A percentile compares a stretch with the other conserved stretches of the same genome.
phyloP scores from a whole-genome alignment of 2,888 invertebrate genomes.

The Lycocerus yunnanus region DNA sequence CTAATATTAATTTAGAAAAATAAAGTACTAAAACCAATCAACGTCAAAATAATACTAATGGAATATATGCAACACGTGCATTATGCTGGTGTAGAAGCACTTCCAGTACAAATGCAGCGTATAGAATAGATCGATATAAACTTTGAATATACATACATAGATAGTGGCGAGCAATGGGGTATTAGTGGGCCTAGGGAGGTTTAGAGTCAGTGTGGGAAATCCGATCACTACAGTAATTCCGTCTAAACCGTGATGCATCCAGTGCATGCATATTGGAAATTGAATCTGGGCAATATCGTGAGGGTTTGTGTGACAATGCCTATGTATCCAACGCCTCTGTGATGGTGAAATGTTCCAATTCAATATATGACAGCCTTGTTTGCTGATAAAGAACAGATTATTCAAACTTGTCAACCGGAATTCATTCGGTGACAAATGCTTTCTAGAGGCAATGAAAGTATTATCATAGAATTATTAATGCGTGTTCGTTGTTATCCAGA shows the following conservation, averaged over 20 bases:
- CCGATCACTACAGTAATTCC: conserved; percentile 51
- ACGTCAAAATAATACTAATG: conserved; percentile 48
- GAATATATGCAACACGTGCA: conserved; percentile 37
- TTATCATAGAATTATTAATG: not conserved
- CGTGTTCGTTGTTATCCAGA: not conserved
- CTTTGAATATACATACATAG: conserved; percentile 37
- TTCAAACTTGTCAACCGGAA: conserved; percentile 54
- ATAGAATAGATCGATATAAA: conserved; percentile 37
- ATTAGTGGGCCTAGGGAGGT: conserved; percentile 26
- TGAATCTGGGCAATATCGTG: conserved; percentile 55
- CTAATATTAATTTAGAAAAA: conserved; percentile 48
- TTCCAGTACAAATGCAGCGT: conserved; percentile 40
- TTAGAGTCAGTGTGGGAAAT: conserved; percentile 44
- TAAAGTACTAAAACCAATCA: conserved; percentile 51
- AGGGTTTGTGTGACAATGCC: conserved; percentile 51
- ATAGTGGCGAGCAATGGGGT: conserved; percentile 34
- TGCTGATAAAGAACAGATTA: conserved; percentile 53
- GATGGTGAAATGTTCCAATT: conserved; percentile 42
- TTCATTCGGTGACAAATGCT: conserved; percentile 49
- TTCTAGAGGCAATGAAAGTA: conserved; percentile 38
- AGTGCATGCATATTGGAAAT: conserved; percentile 55
- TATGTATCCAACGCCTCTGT: conserved; percentile 44
- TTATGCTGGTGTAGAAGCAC: conserved; percentile 36
- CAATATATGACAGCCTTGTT: conserved; percentile 54
- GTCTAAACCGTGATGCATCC: conserved; percentile 46